A percentile compares a stretch with the other conserved stretches of the same genome.
phyloP scores from a whole-genome alignment of 2,888 invertebrate genomes.

The Steinernema scapterisci region DNA sequence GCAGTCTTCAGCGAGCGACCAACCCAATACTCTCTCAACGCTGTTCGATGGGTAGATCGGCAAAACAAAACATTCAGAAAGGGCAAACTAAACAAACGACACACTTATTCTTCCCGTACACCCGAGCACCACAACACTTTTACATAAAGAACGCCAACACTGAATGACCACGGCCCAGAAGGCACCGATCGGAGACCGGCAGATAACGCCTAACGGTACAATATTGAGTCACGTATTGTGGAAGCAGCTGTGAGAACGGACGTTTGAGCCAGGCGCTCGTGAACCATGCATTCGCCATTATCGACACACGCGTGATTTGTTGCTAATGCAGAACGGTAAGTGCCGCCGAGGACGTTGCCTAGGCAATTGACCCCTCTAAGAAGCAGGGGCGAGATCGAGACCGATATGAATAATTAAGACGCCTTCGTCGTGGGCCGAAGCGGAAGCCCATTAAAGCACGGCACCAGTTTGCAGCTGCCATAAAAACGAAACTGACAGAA shows the following conservation, averaged over 20 bases:
- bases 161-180: too few relatives aligned
- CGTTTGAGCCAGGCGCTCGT: neutral
- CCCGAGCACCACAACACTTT: too few relatives aligned
- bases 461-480: too few relatives aligned
- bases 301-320: slow-evolving; percentile 11
- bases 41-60: neutral
- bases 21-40: slow-evolving; percentile 20
- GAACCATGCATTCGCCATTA: neutral
- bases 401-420: neutral
- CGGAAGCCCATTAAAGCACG: neutral
- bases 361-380: slow-evolving; percentile 10
- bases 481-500: too few relatives aligned
- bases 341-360: neutral
- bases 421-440: neutral
- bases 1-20: slow-evolving; percentile 7
- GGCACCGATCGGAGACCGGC: too few relatives aligned
- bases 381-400: neutral
- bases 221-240: neutral
- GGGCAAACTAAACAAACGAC: neutral
- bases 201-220: neutral
- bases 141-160: too few relatives aligned
- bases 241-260: neutral
- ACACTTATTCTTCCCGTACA: neutral
- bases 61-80: neutral
- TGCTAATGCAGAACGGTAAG: neutral